Evolutionary conservation across 2,888 invertebrate genomes (phyloP).

Genomic region (Drosophila kambysellisi): DNA sequence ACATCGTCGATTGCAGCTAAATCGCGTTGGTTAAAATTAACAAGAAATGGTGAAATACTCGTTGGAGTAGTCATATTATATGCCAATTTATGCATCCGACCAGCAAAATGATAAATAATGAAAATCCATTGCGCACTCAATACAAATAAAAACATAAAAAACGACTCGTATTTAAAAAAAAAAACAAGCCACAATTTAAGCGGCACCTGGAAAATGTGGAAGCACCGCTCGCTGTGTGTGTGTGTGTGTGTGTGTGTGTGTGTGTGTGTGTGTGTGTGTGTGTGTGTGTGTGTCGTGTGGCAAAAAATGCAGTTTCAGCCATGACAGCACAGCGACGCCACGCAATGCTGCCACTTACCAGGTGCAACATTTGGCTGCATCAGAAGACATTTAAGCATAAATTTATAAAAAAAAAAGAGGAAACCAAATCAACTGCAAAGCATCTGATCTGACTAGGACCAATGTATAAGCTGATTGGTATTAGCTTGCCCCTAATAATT

Average conservation of each 20-base stretch:
- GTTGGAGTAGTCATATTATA: slow-evolving; percentile 17
- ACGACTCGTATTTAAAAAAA: slow-evolving; percentile 10
- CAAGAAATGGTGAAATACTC: slow-evolving; percentile 51
- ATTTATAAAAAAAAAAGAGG: slow-evolving; percentile 12
- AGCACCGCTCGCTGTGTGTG: slow-evolving; percentile 30
- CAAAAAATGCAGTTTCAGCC: slow-evolving; percentile 59
- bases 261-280: slow-evolving; percentile 15
- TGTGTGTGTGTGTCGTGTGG: slow-evolving; percentile 24
- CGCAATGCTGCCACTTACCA: slow-evolving; percentile 48
- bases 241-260: neutral
- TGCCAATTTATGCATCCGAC: slow-evolving; percentile 24
- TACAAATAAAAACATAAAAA: slow-evolving; percentile 40
- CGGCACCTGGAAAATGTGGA: slow-evolving; percentile 58
- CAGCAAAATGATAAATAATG: slow-evolving; percentile 44
- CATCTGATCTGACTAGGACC: neutral
- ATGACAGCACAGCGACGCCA: slow-evolving; percentile 56
- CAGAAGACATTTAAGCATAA: slow-evolving; percentile 24
- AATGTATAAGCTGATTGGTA: neutral
- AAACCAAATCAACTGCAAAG: neutral
- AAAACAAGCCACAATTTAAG: slow-evolving; percentile 58
- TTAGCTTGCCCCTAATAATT: neutral
- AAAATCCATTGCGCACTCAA: slow-evolving; percentile 61
- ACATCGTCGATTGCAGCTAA: slow-evolving; percentile 32
- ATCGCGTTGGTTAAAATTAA: slow-evolving; percentile 39
- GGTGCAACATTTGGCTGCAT: slow-evolving; percentile 21